These are phyloP conservation scores for Aelia acuminata DNA, from an alignment of 2,888 invertebrate genomes.

Conservation along the genomic window DNA sequence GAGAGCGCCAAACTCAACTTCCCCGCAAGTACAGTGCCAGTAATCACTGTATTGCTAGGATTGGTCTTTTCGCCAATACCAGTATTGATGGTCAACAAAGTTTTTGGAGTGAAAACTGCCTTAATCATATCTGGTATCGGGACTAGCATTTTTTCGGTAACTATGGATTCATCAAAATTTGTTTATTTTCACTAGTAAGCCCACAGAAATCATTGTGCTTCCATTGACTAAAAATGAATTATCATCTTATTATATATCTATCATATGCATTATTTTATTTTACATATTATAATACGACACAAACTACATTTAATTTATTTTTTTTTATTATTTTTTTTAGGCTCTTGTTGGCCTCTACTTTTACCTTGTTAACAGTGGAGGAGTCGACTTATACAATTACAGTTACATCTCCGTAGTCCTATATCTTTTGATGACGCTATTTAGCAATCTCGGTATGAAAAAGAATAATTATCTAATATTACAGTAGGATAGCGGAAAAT, in stretches of 20 bases:
- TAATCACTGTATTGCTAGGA: not conserved
- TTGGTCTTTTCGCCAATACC: not conserved
- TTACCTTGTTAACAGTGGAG: not conserved
- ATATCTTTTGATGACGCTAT: not conserved
- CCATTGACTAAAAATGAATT: too few species aligned
- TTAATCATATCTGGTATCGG: not conserved
- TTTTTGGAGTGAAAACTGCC: not conserved
- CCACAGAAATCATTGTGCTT: too few species aligned
- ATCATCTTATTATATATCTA: too few species aligned
- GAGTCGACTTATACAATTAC: not conserved
- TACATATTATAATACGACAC: too few species aligned
- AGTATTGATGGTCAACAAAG: not conserved
- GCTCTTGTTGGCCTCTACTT: not conserved
- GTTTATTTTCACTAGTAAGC: too few species aligned
- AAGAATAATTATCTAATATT: too few species aligned
- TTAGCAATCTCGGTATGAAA: not conserved
- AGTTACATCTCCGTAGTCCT: not conserved
- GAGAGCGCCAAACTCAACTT: not conserved
- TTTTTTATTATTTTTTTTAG: not conserved
- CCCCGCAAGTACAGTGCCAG: not conserved
- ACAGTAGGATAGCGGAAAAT: too few species aligned
- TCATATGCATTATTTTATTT: too few species aligned
- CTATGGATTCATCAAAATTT: not conserved
- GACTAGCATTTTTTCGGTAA: not conserved
- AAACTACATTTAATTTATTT: too few species aligned